Evolutionary conservation across 2,797 vertebrate genomes (phyloP).

Genomic region (Spinus pinus): DNA sequence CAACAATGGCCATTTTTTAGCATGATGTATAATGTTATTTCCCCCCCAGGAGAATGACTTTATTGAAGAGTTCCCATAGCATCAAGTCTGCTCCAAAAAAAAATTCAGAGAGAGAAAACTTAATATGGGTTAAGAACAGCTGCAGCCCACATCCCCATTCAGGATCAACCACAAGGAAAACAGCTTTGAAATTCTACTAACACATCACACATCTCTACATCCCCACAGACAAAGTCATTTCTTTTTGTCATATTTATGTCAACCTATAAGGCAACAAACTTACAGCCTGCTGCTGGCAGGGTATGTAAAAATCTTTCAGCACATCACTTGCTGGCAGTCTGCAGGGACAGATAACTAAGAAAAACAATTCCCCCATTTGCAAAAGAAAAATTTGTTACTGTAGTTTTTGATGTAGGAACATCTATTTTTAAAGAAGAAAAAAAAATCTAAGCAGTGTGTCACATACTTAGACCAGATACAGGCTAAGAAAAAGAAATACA

Average conservation of each 20-base stretch:
- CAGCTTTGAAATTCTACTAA: conserved; percentile 42
- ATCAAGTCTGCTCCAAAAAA: conserved; percentile 34
- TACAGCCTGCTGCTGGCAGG: conserved; percentile 28
- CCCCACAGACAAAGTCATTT: conserved; percentile 44
- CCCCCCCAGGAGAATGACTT: neutral
- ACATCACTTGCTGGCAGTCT: conserved; percentile 61
- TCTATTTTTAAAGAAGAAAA: conserved; percentile 58
- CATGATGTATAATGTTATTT: conserved; percentile 36
- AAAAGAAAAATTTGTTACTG: conserved; percentile 64
- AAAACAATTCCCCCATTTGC: conserved; percentile 34
- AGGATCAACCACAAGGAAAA: conserved; percentile 52
- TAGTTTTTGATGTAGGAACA: conserved; percentile 61
- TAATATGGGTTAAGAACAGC: conserved; percentile 16
- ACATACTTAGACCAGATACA: conserved; percentile 32
- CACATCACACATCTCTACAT: conserved; percentile 40
- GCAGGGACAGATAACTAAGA: conserved; percentile 65
- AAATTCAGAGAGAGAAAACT: neutral
- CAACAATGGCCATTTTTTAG: conserved; percentile 39
- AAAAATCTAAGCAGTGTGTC: conserved; percentile 3
- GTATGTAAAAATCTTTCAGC: conserved; percentile 68
- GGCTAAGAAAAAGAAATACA: neutral
- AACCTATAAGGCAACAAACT: conserved; percentile 55
- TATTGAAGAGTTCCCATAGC: conserved; percentile 50
- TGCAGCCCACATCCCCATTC: neutral
- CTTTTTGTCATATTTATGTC: conserved; percentile 53